phyloP scores from a whole-genome alignment of 2,797 vertebrate genomes.

The Capromys pilorides region DNA sequence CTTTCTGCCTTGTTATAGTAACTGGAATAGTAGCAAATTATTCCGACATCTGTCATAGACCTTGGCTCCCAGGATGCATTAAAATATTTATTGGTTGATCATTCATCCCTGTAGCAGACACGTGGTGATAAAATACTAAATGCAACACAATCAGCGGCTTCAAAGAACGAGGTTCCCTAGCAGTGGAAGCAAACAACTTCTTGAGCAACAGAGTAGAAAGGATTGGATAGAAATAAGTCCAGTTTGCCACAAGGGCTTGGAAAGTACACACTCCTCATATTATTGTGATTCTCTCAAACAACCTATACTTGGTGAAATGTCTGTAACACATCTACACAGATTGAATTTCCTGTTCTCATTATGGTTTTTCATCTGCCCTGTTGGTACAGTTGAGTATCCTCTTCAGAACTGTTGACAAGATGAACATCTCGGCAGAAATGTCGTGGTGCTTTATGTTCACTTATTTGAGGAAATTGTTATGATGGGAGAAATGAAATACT shows the following conservation, averaged over 20 bases:
- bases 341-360: not conserved
- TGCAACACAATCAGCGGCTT: not conserved
- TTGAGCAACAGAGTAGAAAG: not conserved
- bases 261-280: not conserved
- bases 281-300: not conserved
- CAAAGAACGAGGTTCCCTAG: not conserved
- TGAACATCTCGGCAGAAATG: not conserved
- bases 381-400: not conserved
- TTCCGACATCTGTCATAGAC: not conserved
- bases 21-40: not conserved
- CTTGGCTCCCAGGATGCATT: not conserved
- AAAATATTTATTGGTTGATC: not conserved
- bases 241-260: not conserved
- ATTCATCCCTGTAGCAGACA: not conserved
- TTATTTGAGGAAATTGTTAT: not conserved
- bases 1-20: not conserved
- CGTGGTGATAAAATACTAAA: not conserved
- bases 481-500: not conserved
- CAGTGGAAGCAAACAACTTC: not conserved
- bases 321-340: not conserved
- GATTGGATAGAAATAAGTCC: not conserved
- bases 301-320: not conserved
- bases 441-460: not conserved
- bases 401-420: not conserved
- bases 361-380: not conserved